Evolutionary conservation across 2,888 invertebrate species (phyloP).

Genomic region (Syrphus vitripennis): DNA sequence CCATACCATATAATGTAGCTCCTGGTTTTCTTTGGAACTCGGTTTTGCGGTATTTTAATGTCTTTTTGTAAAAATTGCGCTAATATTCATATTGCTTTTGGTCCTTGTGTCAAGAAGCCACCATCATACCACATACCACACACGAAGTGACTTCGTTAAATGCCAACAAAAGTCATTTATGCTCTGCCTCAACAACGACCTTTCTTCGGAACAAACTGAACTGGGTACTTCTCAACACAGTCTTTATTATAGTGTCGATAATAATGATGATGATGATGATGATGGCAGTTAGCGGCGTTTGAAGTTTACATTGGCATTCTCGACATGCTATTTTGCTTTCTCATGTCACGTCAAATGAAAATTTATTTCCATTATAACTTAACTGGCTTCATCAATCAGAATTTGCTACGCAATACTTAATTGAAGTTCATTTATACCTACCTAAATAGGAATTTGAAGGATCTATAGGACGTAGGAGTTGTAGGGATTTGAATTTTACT

Average conservation of each 20-base stretch:
- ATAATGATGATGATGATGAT: conserved; percentile 34
- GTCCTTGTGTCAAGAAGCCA: conserved; percentile 16
- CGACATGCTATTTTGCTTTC: conserved; percentile 40
- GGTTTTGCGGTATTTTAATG: conserved; percentile 63
- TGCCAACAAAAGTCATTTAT: conserved; percentile 44
- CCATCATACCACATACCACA: conserved; percentile 15
- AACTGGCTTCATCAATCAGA: conserved; percentile 64
- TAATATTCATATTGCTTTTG: conserved; percentile 64
- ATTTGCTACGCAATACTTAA: conserved; percentile 58
- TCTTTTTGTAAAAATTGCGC: conserved; percentile 66
- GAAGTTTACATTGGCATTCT: background rate
- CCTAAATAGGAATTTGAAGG: background rate
- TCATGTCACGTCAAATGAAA: conserved; percentile 66
- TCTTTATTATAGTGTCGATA: conserved; percentile 33
- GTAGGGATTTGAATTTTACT: background rate
- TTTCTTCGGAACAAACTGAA: background rate
- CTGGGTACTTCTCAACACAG: conserved; percentile 10
- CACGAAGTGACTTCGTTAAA: conserved; percentile 45
- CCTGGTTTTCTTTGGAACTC: background rate
- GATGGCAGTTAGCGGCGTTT: conserved; percentile 24
- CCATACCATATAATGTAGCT: no score
- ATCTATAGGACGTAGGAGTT: background rate
- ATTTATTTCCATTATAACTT: conserved; percentile 64
- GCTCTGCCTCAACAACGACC: background rate
- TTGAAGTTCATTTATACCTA: background rate